Conservation (phyloP, 1,140 invertebrate genomes). For the Trichonephila clavipes region DNA sequence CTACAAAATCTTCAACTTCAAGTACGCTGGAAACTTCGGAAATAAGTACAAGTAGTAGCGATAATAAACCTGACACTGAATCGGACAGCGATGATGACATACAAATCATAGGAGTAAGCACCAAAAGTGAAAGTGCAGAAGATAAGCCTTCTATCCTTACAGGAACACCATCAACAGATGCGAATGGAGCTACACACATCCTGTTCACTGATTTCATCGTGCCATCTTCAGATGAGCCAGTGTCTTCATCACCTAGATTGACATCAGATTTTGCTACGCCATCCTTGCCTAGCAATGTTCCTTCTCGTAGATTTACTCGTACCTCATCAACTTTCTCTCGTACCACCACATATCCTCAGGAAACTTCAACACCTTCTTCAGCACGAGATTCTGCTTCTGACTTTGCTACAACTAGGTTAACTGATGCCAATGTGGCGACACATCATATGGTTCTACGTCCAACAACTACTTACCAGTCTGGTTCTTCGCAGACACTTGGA, state of each 20-base stretch:
- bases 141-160: slow-evolving; percentile 59
- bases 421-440: slow-evolving; percentile 67
- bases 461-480: slow-evolving; percentile 61
- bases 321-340: background rate
- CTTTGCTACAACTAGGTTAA: slow-evolving; percentile 62
- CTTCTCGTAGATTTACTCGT: background rate
- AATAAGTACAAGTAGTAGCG: background rate
- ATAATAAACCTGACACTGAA: background rate
- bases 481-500: slow-evolving; percentile 61
- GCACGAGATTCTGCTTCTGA: slow-evolving; percentile 64
- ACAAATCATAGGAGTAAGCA: slow-evolving; percentile 66
- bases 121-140: slow-evolving; percentile 51
- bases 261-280: background rate
- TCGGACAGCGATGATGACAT: slow-evolving; percentile 16
- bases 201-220: slow-evolving; percentile 78
- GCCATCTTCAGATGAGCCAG: background rate
- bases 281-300: background rate
- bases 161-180: slow-evolving; percentile 70
- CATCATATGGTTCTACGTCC: slow-evolving; percentile 60
- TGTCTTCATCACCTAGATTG: background rate
- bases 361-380: slow-evolving; percentile 55
- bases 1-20: background rate
- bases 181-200: slow-evolving; percentile 77
- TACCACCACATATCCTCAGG: background rate
- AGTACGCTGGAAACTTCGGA: background rate